A percentile compares a stretch with the other conserved stretches of the same genome.
phyloP scores from a whole-genome alignment of 2,113 vertebrate genomes.

The Smithornis capensis region DNA sequence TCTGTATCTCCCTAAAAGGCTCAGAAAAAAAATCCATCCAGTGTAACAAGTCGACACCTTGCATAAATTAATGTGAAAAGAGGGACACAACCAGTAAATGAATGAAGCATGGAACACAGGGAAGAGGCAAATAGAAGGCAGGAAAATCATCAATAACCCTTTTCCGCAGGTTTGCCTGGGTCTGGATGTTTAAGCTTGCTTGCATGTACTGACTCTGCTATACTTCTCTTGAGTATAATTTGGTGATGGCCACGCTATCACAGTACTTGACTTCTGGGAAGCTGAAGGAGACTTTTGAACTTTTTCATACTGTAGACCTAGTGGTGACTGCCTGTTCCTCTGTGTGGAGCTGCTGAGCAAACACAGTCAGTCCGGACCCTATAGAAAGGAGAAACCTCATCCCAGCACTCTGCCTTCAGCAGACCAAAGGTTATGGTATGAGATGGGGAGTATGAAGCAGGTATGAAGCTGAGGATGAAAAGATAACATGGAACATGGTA shows the following conservation, averaged over 20 bases:
- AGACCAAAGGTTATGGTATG: not conserved
- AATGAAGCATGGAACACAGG: not conserved
- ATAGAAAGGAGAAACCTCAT: not conserved
- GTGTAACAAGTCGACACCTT: not conserved
- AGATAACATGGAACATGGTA: not conserved
- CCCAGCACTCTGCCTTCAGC: not conserved
- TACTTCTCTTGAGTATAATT: not conserved
- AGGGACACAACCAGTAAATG: not conserved
- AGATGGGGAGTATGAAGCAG: not conserved
- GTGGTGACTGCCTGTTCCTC: not conserved
- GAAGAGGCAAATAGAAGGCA: not conserved
- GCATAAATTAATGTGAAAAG: not conserved
- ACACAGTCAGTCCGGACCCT: rapidly evolving
- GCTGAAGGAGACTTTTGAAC: not conserved
- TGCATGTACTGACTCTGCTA: not conserved
- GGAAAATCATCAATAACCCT: not conserved
- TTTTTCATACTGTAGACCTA: not conserved
- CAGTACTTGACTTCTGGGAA: not conserved
- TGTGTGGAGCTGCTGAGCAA: not conserved
- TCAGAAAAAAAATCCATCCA: not conserved
- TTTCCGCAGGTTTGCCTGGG: not conserved
- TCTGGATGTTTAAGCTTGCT: not conserved
- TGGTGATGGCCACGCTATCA: not conserved
- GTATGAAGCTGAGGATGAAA: not conserved
- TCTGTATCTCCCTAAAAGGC: not conserved